phyloP scores from a whole-genome alignment of 2,797 vertebrate species.

The Sebastes vulpes region DNA sequence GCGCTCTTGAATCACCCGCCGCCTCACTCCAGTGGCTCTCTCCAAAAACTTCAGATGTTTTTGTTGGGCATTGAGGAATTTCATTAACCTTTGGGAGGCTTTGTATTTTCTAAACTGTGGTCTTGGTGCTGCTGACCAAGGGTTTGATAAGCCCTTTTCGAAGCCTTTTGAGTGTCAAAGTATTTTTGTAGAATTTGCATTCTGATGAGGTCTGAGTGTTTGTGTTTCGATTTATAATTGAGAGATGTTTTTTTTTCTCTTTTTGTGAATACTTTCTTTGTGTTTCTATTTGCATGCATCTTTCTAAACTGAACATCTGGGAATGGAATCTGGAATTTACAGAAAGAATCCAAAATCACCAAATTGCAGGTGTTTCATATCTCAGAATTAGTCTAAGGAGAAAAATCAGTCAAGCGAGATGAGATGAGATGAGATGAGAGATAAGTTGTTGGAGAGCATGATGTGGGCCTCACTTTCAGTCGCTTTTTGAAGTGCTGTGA shows the following conservation, averaged over 20 bases:
- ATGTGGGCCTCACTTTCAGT: no score
- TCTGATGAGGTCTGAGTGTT: slow-evolving; percentile 27
- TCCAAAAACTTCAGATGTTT: background rate
- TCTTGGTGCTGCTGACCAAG: background rate
- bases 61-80: slow-evolving; percentile 38
- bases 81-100: slow-evolving; percentile 66
- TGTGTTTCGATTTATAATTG: slow-evolving; percentile 9
- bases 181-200: slow-evolving; percentile 44
- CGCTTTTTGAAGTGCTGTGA: no score
- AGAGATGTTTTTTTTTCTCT: background rate
- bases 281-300: background rate
- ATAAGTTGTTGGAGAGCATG: no score
- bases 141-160: slow-evolving; percentile 37
- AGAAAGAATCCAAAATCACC: background rate
- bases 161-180: slow-evolving; percentile 21
- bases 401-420: no score
- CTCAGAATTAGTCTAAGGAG: background rate
- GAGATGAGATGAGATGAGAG: no score
- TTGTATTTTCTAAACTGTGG: slow-evolving; percentile 36
- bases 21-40: background rate
- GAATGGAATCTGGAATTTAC: background rate
- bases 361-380: background rate
- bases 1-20: background rate
- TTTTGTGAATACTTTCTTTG: background rate
- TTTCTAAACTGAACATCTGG: background rate